Percentiles rank a stretch among this genome's conserved stretches.
These are phyloP conservation scores for Drosophila jambulina DNA, from an alignment of 1,140 invertebrate genomes.

Conservation along the genomic window DNA sequence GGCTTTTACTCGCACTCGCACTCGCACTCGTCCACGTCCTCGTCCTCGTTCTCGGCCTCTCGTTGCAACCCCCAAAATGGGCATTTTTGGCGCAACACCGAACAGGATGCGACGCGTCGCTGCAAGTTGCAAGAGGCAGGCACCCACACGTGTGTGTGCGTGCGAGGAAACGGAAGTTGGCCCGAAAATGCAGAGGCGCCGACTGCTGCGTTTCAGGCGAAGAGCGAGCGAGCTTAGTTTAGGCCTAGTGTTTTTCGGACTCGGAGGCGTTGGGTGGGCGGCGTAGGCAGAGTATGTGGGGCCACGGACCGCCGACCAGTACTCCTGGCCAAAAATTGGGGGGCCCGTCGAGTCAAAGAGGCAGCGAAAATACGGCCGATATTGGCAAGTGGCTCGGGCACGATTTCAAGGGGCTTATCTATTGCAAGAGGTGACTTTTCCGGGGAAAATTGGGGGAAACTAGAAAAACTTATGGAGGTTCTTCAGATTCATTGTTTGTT, in stretches of 20 bases:
- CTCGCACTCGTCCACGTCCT: constrained; percentile 26
- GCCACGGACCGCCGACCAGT: constrained; percentile 15
- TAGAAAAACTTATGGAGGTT: not conserved
- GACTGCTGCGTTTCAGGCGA: constrained; percentile 18
- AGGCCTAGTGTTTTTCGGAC: constrained; percentile 45
- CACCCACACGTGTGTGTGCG: constrained; percentile 38
- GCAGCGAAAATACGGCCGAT: constrained; percentile 20
- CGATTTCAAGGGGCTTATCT: constrained; percentile 12
- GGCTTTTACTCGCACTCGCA: constrained; percentile 27
- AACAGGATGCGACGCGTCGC: constrained; percentile 30
- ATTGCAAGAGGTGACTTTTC: not conserved
- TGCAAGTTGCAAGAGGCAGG: constrained; percentile 38
- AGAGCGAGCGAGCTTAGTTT: constrained; percentile 31
- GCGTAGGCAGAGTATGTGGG: not conserved
- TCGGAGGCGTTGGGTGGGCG: constrained; percentile 9
- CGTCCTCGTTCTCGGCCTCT: constrained; percentile 40
- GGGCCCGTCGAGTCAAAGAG: not conserved
- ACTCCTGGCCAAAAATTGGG: constrained; percentile 6
- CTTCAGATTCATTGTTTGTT: not conserved
- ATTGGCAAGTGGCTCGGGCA: not conserved
- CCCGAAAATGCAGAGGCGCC: constrained; percentile 34
- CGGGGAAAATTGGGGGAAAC: not conserved
- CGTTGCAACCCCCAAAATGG: constrained; percentile 66
- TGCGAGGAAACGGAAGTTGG: constrained; percentile 59
- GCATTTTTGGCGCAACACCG: constrained; percentile 44